These are phyloP conservation scores for Seriola rivoliana DNA, from an alignment of 2,113 vertebrate species.

Conservation along the genomic window DNA sequence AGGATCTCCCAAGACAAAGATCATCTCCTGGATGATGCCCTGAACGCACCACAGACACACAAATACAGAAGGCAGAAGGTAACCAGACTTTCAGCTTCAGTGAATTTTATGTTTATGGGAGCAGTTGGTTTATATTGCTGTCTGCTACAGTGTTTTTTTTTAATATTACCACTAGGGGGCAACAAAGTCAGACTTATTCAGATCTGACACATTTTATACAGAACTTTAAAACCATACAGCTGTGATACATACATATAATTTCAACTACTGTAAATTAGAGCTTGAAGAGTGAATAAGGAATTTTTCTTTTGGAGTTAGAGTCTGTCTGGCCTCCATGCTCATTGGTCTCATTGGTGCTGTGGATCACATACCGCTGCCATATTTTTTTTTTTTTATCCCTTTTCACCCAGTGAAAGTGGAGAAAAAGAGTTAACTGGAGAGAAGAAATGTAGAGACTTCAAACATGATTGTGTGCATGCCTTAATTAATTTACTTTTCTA, in stretches of 20 bases:
- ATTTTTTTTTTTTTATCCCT: not conserved
- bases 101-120: not conserved
- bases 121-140: not conserved
- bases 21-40: slow-evolving; percentile 66
- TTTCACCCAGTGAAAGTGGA: not conserved
- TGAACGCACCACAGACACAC: slow-evolving; percentile 42
- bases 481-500: not conserved
- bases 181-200: not conserved
- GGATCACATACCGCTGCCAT: not conserved
- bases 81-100: not conserved
- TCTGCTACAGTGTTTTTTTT: not conserved
- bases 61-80: not conserved
- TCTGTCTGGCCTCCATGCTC: not conserved
- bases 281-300: not conserved
- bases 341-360: not conserved
- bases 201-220: not conserved
- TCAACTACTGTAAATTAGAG: not conserved
- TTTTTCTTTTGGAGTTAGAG: not conserved
- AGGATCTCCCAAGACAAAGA: slow-evolving; percentile 53
- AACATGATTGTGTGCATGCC: too few relatives aligned
- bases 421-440: not conserved
- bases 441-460: not conserved
- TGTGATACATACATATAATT: not conserved
- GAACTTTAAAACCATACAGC: not conserved
- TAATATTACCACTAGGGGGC: not conserved